Evolutionary conservation across 2,113 vertebrate species (phyloP).

Genomic region (Aldabrachelys gigantea): DNA sequence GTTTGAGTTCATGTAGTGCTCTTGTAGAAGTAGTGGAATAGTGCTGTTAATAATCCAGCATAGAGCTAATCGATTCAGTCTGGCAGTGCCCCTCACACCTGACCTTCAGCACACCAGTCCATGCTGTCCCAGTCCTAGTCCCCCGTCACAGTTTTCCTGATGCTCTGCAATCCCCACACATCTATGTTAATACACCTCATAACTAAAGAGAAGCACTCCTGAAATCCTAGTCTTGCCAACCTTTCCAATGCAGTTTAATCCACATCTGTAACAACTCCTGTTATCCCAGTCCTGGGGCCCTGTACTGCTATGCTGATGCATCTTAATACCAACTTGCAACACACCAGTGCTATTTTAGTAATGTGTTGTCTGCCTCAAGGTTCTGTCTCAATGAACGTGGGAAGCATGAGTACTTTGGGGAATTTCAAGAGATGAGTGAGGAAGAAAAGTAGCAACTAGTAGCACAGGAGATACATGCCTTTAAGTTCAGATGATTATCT

Average conservation of each 20-base stretch:
- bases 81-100: not conserved
- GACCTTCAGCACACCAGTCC: not conserved
- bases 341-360: not conserved
- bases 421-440: not conserved
- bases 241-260: not conserved
- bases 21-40: fast-evolving
- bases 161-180: fast-evolving
- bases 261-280: not conserved
- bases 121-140: too few species aligned
- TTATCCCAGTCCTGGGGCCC: not conserved
- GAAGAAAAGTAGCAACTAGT: not conserved
- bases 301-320: fast-evolving
- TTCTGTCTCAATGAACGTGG: not conserved
- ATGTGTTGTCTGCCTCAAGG: not conserved
- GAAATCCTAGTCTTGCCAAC: not conserved
- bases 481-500: not conserved
- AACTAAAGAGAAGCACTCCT: not conserved
- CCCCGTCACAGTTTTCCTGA: not conserved
- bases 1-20: fast-evolving
- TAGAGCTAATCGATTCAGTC: not conserved
- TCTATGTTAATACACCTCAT: not conserved
- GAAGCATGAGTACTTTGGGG: fast-evolving
- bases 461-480: not conserved
- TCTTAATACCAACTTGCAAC: not conserved
- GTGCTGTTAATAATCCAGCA: not conserved